Conservation (phyloP, 2,888 invertebrate species). For the Leucophenga maculata region DNA sequence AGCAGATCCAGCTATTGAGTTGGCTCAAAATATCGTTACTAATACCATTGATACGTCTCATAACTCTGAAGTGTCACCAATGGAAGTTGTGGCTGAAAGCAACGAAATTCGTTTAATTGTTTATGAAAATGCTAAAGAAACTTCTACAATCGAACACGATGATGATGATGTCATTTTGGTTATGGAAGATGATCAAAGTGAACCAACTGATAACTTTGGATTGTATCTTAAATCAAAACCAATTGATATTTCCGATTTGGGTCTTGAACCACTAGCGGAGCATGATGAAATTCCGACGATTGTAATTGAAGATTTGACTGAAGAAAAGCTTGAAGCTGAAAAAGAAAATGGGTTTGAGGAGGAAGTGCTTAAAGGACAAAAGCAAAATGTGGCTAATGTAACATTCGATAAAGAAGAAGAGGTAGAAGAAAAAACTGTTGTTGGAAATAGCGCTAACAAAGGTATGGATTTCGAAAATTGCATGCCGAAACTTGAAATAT, state of each 20-base stretch:
- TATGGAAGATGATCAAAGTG: not conserved
- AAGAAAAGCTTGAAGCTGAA: slow-evolving; percentile 28
- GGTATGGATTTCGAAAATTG: slow-evolving; percentile 15
- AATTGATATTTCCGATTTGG: slow-evolving; percentile 51
- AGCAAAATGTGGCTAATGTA: slow-evolving; percentile 24
- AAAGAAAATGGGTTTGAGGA: not conserved
- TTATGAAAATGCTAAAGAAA: too few relatives aligned
- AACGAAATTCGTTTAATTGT: too few relatives aligned
- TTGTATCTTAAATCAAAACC: slow-evolving; percentile 37
- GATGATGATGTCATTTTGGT: too few relatives aligned
- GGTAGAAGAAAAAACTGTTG: not conserved
- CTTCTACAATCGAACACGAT: too few relatives aligned
- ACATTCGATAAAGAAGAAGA: slow-evolving; percentile 34
- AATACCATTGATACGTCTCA: too few relatives aligned
- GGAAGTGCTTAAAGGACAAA: not conserved
- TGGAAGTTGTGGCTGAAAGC: too few relatives aligned
- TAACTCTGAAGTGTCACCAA: too few relatives aligned
- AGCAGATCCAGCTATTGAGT: too few relatives aligned
- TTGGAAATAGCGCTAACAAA: slow-evolving; percentile 23
- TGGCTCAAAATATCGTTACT: too few relatives aligned
- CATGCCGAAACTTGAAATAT: slow-evolving; percentile 38
- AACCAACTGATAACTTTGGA: slow-evolving; percentile 31
- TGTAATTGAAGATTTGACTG: slow-evolving; percentile 45
- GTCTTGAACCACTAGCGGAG: slow-evolving; percentile 45
- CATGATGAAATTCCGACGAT: slow-evolving; percentile 57